phyloP scores from a whole-genome alignment of 2,113 vertebrate genomes.

The Mesitornis unicolor region DNA sequence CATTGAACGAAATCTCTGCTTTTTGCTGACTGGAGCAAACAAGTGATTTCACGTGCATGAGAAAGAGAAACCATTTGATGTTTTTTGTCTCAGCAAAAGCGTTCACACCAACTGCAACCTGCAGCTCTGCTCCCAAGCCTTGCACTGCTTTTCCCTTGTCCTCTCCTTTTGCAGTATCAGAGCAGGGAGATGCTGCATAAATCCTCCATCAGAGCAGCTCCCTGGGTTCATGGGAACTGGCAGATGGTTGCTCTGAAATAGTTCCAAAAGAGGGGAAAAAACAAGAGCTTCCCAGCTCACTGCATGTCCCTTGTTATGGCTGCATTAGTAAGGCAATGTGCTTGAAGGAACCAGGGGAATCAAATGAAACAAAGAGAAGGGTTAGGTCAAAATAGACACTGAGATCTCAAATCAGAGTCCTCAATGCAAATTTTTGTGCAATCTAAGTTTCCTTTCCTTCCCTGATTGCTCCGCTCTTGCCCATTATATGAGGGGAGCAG shows the following conservation, averaged over 20 bases:
- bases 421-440: background rate
- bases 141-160: background rate
- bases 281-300: background rate
- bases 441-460: background rate
- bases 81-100: background rate
- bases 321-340: rapidly evolving
- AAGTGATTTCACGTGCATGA: background rate
- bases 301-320: background rate
- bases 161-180: background rate
- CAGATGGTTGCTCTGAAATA: constrained; percentile 22
- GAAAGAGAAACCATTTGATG: background rate
- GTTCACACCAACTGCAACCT: background rate
- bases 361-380: background rate
- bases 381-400: background rate
- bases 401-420: background rate
- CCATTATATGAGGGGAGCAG: background rate
- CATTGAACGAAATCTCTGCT: background rate
- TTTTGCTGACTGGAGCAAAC: background rate
- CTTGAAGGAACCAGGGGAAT: background rate
- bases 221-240: background rate
- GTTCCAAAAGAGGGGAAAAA: background rate
- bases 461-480: background rate
- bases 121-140: background rate
- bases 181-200: background rate
- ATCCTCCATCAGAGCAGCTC: background rate